phyloP scores from a whole-genome alignment of 1,140 invertebrate species.

The Cherax destructor region DNA sequence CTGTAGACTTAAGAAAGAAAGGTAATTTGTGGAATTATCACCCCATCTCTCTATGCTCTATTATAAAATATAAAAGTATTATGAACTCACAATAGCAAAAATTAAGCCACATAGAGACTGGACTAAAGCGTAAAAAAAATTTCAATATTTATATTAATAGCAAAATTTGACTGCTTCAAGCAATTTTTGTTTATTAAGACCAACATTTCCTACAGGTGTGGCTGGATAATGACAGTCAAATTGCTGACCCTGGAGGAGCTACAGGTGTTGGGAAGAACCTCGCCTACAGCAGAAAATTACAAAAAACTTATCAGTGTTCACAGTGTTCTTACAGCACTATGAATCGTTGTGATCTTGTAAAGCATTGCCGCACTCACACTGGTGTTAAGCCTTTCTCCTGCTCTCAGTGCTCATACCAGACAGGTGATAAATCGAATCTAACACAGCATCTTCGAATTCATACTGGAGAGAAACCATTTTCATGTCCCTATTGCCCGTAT shows the following conservation, averaged over 20 bases:
- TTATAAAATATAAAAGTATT: not conserved
- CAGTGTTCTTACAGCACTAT: conserved; percentile 52
- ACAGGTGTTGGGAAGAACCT: conserved; percentile 20
- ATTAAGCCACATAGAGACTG: not conserved
- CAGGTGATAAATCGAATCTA: conserved; percentile 53
- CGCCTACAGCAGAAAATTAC: conserved; percentile 41
- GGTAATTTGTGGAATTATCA: not conserved
- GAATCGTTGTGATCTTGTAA: conserved; percentile 54
- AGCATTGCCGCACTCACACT: conserved; percentile 55
- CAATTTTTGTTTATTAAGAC: conserved; percentile 42
- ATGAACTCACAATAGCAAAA: not conserved
- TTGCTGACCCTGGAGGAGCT: conserved; percentile 48
- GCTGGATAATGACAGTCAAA: conserved; percentile 56
- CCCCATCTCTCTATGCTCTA: not conserved
- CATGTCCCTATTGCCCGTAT: conserved; percentile 59
- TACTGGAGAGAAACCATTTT: conserved; percentile 54
- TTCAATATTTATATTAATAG: not conserved
- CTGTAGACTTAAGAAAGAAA: not conserved
- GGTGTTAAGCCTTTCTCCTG: conserved; percentile 51
- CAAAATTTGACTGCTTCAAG: not conserved
- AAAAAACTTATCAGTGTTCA: conserved; percentile 52
- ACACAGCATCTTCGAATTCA: conserved; percentile 52
- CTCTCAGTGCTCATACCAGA: conserved; percentile 49
- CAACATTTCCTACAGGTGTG: conserved; percentile 61
- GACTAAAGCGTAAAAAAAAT: not conserved